Conservation (phyloP, 2,113 vertebrate genomes). For the Thymallus thymallus region DNA sequence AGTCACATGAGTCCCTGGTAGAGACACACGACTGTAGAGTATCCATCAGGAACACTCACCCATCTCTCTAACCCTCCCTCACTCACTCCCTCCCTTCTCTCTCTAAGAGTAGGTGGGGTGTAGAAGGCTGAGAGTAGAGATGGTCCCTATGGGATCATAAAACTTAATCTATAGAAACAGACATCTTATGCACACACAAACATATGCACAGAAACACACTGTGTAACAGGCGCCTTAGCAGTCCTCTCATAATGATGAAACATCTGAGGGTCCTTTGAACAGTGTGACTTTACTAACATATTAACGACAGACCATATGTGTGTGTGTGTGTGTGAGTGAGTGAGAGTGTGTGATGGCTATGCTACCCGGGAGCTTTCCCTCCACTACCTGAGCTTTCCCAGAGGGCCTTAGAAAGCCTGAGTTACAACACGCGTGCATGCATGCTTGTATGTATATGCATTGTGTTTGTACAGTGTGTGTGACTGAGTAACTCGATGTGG, state of each 20-base stretch:
- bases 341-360: slow-evolving; percentile 35
- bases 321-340: slow-evolving; percentile 25
- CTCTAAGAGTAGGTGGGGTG: background rate
- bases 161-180: no score
- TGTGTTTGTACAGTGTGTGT: slow-evolving; percentile 1
- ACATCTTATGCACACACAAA: background rate
- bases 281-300: slow-evolving; percentile 63
- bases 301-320: slow-evolving; percentile 48
- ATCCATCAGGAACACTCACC: no score
- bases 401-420: slow-evolving; percentile 25
- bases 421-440: background rate
- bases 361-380: slow-evolving; percentile 62
- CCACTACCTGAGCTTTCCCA: slow-evolving; percentile 32
- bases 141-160: no score
- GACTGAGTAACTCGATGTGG: slow-evolving; percentile 17
- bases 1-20: no score
- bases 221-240: slow-evolving; percentile 17
- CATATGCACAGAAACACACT: background rate
- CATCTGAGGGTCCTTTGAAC: slow-evolving; percentile 62
- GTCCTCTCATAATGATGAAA: slow-evolving; percentile 66
- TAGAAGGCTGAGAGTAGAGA: no score
- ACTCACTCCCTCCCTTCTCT: background rate
- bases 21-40: no score
- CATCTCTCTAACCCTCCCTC: background rate
- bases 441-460: slow-evolving; percentile 12